These are phyloP conservation scores for Conus betulinus DNA, from an alignment of 1,140 invertebrate genomes.

Conservation along the genomic window DNA sequence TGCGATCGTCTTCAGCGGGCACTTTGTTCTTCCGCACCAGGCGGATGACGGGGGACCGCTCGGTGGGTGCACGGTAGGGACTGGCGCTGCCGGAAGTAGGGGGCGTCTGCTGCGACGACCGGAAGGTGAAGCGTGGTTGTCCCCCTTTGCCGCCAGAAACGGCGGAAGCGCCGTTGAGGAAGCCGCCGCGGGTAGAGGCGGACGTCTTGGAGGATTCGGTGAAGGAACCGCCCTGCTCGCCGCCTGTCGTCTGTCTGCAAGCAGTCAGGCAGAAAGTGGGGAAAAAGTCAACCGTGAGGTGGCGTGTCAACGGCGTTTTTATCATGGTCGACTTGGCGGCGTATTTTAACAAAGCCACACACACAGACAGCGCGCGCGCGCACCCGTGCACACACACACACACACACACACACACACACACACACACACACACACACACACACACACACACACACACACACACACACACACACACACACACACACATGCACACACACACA, in stretches of 20 bases:
- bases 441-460: no score
- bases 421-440: no score
- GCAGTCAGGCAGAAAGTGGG: not conserved
- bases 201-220: not conserved
- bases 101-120: slow-evolving; percentile 9
- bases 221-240: slow-evolving; percentile 1
- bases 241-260: not conserved
- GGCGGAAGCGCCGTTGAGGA: not conserved
- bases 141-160: slow-evolving; percentile 17
- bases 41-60: slow-evolving; percentile 37
- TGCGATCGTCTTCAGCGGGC: slow-evolving; percentile 55
- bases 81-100: not conserved
- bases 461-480: no score
- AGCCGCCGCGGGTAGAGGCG: not conserved
- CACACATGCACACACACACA: no score
- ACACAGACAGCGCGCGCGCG: no score
- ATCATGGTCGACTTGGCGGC: no score
- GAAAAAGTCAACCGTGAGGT: no score
- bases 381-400: no score
- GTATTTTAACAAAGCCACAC: no score
- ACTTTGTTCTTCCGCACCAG: slow-evolving; percentile 36
- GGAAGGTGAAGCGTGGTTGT: slow-evolving; percentile 24
- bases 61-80: slow-evolving; percentile 30
- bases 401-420: no score
- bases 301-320: no score